Base-by-base conservation (phyloP, 2,888 invertebrate genomes). In the Heliconius hortense region DNA sequence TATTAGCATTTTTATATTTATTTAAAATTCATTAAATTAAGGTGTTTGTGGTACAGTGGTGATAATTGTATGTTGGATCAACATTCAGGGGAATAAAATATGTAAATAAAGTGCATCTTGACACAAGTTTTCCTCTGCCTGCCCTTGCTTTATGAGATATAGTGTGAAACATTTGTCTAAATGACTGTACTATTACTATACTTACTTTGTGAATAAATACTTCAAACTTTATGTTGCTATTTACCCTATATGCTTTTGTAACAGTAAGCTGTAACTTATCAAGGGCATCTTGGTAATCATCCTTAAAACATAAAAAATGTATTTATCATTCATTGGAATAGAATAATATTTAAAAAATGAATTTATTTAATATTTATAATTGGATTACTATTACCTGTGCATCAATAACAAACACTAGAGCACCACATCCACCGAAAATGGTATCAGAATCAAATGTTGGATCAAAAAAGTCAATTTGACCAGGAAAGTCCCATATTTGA, bases 401-500 rank as follows among this genome's bases (percentile, higher is more conserved):
- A 95, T 99, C 99, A 85, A 99, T 99, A 43, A 99, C 99, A 95
- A 99, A 99, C 56, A 99, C 98, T 64, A 99, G 94, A 69, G 99
- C 99, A 74, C 99, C 99, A 93, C 99, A 99, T 31, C 98, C 98
- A 67, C 98, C 98, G 94, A 99, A 99, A 85, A 99, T 98, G 94
- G 97, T 97, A 83, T 99, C 98, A 21, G 98, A 97, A 93, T 99
- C 99, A 92, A 99, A 99, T 15, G 97, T 97, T 53, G 98, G 97
- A 94, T 99, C 99, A 90, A 99, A 98, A 86, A 99, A 98, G 89
- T 99, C 99, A 81, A 99, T 98, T 91, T 99, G 99, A 1, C 99
- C 99, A 8, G 99, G 99, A 90, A 99, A 98, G 89, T 99, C 99
- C 98, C 99, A 99, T 81, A 99, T 99, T 96, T 99, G 98, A 94